Base-by-base conservation (phyloP, 2,888 invertebrate genomes). In the Pachycephus smyrnensis region DNA sequence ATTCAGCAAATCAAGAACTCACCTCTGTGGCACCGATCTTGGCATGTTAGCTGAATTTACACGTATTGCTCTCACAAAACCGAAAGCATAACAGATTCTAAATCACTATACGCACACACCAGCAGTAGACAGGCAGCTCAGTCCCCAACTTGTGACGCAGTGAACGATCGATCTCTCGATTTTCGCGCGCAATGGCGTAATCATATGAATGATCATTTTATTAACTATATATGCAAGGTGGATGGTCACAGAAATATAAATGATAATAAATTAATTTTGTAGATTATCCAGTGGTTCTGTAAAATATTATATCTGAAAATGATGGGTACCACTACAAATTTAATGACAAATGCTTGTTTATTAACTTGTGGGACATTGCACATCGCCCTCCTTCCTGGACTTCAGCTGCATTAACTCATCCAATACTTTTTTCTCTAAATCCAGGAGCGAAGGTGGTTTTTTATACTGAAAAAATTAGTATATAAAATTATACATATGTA, bases 391-490 rank as follows among this genome's bases (percentile, higher is more conserved):
- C 69, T 89, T 89, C 36, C 80, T 82, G 4, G 87, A 79, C 79
- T 91, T 88, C 3, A 90, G 68, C 80, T 90, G 77, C 68, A 85
- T 83, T 73, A 92, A 81, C 83, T 90, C 90, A 32, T 89, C 84
- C 37, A 92, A 82, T 32, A 92, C 80, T 77, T 87, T 86, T 78
- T 94, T 95, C 86, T 97, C 97, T 93, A 96, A 93, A 55, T 95
- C 94, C 73, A 95, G 86, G 0, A 97, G 91, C 82, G 94, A 93
- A 80, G 93, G 93, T 1, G 97, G 97, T 88, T 97, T 97, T 87
- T 95, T 95, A 87, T 96, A 96, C 95, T 96, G 92, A 84, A 94
- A 94, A 84, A 76, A 23, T 55, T 23, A 55, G 15, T 9, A 23
- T 15, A 75, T 36, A 68, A 71, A 68, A 76, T 55, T 75, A 55